These are phyloP conservation scores for Acrocephalus arundinaceus DNA, from an alignment of 2,113 vertebrate genomes.

Conservation along the genomic window DNA sequence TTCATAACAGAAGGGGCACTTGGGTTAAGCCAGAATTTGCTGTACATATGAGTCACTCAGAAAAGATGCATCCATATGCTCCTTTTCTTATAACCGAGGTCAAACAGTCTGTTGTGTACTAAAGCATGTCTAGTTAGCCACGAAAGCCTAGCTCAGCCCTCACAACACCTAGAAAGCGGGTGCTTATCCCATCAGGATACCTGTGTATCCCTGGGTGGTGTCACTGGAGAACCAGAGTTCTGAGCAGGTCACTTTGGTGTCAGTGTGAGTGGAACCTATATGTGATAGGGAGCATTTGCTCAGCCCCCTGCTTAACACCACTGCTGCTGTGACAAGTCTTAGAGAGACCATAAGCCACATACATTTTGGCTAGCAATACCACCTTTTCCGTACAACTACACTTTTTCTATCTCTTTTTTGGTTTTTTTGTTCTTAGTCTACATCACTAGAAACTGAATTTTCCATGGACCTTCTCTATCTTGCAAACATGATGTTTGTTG, in stretches of 20 bases:
- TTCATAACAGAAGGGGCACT: not conserved
- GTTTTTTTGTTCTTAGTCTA: not conserved
- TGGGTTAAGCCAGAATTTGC: not conserved
- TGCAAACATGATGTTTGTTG: constrained; percentile 10
- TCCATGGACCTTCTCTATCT: not conserved
- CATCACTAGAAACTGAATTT: not conserved
- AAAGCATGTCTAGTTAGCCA: not conserved
- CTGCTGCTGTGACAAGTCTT: not conserved
- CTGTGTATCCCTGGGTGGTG: not conserved
- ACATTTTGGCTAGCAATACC: not conserved
- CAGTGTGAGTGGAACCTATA: not conserved
- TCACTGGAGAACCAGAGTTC: not conserved
- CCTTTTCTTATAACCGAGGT: not conserved
- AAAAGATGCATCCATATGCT: not conserved
- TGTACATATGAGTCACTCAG: accelerated
- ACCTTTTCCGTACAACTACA: not conserved
- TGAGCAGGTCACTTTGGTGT: not conserved
- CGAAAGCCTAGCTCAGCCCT: not conserved
- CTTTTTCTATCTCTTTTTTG: not conserved
- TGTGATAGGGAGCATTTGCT: not conserved
- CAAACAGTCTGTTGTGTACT: not conserved
- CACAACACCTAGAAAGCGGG: not conserved
- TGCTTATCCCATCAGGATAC: not conserved
- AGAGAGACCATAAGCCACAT: not conserved
- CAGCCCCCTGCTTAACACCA: not conserved